A percentile compares a stretch with the other conserved stretches of the same genome.
Evolutionary conservation across 2,113 vertebrate genomes (phyloP).

Genomic region (Propithecus coquereli): DNA sequence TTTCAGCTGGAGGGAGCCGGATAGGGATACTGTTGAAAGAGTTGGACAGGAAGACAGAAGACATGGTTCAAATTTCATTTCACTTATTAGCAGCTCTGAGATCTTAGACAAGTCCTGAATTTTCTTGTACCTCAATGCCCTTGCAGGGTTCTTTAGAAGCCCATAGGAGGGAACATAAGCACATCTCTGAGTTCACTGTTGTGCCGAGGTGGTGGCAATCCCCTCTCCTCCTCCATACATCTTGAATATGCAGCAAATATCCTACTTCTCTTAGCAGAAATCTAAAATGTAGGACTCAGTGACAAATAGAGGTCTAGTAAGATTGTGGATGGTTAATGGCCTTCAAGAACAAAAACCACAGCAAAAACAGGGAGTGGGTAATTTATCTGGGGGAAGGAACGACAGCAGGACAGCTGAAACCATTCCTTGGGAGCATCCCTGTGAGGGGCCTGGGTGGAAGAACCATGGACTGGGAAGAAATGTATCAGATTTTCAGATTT

Average conservation of each 20-base stretch:
- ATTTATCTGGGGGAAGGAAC: background rate
- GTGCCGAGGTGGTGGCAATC: background rate
- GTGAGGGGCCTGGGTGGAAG: background rate
- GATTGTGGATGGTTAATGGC: background rate
- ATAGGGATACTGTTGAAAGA: background rate
- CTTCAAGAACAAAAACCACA: background rate
- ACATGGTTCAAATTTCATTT: background rate
- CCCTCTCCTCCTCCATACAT: background rate
- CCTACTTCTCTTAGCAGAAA: background rate
- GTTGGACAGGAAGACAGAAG: background rate
- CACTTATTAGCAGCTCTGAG: background rate
- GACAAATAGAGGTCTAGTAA: background rate
- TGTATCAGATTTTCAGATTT: background rate
- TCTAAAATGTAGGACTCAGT: background rate
- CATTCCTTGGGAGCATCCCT: background rate
- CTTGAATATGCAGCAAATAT: background rate
- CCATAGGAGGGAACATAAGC: background rate
- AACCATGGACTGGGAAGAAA: background rate
- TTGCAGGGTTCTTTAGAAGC: background rate
- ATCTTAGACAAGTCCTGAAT: background rate
- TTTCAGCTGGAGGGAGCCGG: background rate
- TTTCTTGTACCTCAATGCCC: background rate
- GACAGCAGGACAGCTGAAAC: background rate
- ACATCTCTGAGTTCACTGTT: background rate
- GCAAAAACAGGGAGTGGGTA: background rate